phyloP scores from a whole-genome alignment of 2,113 vertebrate genomes.

The Eidolon helvum region DNA sequence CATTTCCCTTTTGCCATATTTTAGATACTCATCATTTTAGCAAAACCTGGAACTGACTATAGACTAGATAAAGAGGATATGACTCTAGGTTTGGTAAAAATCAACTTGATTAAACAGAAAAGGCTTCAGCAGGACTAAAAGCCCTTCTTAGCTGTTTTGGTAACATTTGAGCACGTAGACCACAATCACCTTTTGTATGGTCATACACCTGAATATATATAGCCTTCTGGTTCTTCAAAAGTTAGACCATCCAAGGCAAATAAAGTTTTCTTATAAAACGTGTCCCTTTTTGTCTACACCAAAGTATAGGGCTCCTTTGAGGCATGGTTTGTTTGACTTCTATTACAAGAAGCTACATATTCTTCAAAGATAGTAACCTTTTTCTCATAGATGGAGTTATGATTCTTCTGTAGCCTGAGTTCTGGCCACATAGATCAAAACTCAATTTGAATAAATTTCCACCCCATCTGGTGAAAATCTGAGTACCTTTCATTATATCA shows the following conservation, averaged over 20 bases:
- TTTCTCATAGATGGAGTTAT: neutral
- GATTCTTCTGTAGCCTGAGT: neutral
- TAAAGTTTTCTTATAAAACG: neutral
- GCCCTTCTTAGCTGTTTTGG: neutral
- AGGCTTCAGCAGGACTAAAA: neutral
- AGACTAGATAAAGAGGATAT: neutral
- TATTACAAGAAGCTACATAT: neutral
- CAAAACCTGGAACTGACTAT: neutral
- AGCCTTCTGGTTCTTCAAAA: neutral
- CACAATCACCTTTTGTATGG: neutral
- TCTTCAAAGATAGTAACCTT: neutral
- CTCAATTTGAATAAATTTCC: neutral
- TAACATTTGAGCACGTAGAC: neutral
- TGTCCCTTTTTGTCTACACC: neutral
- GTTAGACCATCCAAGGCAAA: neutral
- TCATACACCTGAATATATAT: neutral
- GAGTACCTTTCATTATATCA: conserved; percentile 3
- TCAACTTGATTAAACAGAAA: neutral
- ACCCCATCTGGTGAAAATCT: neutral
- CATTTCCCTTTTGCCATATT: neutral
- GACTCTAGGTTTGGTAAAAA: neutral
- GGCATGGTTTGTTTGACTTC: neutral
- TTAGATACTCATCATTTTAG: neutral
- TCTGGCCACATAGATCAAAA: neutral
- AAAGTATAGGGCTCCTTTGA: neutral